Evolutionary conservation across 2,888 invertebrate species (phyloP).

Genomic region (Plagiodera versicolora): DNA sequence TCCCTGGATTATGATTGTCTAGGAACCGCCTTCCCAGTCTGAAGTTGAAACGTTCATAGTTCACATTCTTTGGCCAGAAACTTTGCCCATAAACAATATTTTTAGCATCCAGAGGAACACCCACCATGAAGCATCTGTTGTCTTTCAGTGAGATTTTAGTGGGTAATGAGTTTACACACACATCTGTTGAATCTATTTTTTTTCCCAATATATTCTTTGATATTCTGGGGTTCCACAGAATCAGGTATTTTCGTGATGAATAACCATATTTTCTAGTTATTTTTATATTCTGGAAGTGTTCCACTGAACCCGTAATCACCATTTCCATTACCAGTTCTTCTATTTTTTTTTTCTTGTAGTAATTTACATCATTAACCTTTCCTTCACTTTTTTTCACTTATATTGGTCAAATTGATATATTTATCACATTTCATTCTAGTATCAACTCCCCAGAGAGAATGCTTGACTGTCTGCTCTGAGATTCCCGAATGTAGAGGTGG

Average conservation of each 20-base stretch:
- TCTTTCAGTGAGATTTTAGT: neutral
- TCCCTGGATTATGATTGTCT: neutral
- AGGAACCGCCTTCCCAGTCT: slow-evolving; percentile 4
- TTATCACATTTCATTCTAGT: neutral
- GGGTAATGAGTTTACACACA: neutral
- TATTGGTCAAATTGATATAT: neutral
- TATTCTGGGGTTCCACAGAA: neutral
- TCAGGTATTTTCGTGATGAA: slow-evolving; percentile 1
- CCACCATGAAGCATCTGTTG: slow-evolving; percentile 1
- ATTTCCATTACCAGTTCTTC: neutral
- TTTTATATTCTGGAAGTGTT: neutral
- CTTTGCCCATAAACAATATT: neutral
- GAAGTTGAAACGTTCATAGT: slow-evolving; percentile 6
- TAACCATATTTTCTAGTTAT: neutral
- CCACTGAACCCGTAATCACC: neutral
- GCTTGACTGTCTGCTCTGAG: neutral
- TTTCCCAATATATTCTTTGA: neutral
- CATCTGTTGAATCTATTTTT: neutral
- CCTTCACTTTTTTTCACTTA: neutral
- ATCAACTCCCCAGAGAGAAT: neutral
- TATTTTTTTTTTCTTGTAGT: neutral
- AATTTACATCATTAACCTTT: neutral
- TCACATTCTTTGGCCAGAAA: neutral
- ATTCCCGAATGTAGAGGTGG: neutral
- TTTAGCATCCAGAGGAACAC: neutral